Conservation (phyloP, 2,797 vertebrate species). For the Fistularia tabacaria region DNA sequence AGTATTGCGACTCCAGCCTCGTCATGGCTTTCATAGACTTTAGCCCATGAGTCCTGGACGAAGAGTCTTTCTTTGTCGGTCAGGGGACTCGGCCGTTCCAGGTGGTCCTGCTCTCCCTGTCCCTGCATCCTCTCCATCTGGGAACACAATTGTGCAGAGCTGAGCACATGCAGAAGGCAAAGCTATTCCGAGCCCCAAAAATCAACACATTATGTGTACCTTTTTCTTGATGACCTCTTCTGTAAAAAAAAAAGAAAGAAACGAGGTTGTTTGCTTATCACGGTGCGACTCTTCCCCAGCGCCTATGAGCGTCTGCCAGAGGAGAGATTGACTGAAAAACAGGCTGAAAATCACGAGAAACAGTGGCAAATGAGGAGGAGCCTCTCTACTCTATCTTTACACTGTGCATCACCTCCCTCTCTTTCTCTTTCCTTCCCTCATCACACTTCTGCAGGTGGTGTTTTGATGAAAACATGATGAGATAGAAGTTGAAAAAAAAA, state of each 20-base stretch:
- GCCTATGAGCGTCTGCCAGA: slow-evolving; percentile 56
- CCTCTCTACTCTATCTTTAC: slow-evolving; percentile 52
- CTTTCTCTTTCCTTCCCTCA: slow-evolving; percentile 29
- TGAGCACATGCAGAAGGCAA: slow-evolving; percentile 53
- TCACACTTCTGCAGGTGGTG: slow-evolving; percentile 45
- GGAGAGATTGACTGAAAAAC: slow-evolving; percentile 60
- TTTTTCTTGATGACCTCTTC: slow-evolving; percentile 19
- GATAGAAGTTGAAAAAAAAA: slow-evolving; percentile 20
- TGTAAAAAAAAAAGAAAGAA: slow-evolving; percentile 1
- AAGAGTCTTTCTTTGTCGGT: slow-evolving; percentile 83
- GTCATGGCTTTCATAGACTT: slow-evolving; percentile 86
- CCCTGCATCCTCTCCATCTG: slow-evolving; percentile 88
- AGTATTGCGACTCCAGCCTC: slow-evolving; percentile 89
- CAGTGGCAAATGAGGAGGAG: slow-evolving; percentile 64
- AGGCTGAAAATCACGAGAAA: slow-evolving; percentile 53
- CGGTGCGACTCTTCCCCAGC: slow-evolving; percentile 43
- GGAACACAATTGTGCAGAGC: slow-evolving; percentile 51
- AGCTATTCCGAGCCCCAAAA: slow-evolving; percentile 36
- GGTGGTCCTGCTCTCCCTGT: slow-evolving; percentile 82
- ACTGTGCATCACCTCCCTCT: slow-evolving; percentile 30
- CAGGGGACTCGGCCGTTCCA: slow-evolving; percentile 82
- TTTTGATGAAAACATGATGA: slow-evolving; percentile 47
- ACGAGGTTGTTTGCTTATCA: slow-evolving; percentile 17
- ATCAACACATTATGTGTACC: slow-evolving; percentile 41
- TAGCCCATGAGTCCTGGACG: slow-evolving; percentile 89